These are phyloP conservation scores for Oryzias javanicus DNA, from an alignment of 2,113 vertebrate species.

Conservation along the genomic window DNA sequence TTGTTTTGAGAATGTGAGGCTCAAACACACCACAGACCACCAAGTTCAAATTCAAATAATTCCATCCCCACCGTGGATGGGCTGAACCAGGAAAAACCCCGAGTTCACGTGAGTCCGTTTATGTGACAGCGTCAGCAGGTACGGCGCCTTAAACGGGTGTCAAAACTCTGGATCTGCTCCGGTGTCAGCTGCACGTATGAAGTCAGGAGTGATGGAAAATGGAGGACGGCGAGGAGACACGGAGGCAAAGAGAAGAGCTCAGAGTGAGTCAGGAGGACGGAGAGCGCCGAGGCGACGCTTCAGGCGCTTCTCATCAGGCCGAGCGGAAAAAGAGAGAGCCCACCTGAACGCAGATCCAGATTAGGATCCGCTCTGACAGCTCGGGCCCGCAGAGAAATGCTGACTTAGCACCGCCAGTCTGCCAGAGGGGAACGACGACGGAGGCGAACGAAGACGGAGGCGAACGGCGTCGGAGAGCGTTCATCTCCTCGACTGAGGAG, in stretches of 20 bases:
- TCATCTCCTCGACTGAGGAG: background rate
- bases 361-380: constrained; percentile 46
- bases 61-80: constrained; percentile 36
- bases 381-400: constrained; percentile 21
- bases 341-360: constrained; percentile 27
- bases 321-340: constrained; percentile 10
- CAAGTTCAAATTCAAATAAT: constrained; percentile 52
- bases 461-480: constrained; percentile 8
- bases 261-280: constrained; percentile 18
- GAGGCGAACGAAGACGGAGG: constrained; percentile 32
- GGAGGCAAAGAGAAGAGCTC: background rate
- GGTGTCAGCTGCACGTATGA: background rate
- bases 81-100: constrained; percentile 7
- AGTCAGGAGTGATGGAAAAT: background rate
- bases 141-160: background rate
- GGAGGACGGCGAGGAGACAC: background rate
- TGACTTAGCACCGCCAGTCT: constrained; percentile 40
- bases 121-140: background rate
- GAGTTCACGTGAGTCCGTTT: background rate
- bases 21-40: too few relatives aligned
- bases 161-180: background rate
- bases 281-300: constrained; percentile 14
- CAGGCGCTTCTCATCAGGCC: constrained; percentile 21
- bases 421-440: background rate
- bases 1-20: too few relatives aligned